Percentiles rank a stretch among this genome's conserved stretches.
These are phyloP conservation scores for Drosophila eugracilis DNA, from an alignment of 1,140 invertebrate genomes.

Conservation along the genomic window DNA sequence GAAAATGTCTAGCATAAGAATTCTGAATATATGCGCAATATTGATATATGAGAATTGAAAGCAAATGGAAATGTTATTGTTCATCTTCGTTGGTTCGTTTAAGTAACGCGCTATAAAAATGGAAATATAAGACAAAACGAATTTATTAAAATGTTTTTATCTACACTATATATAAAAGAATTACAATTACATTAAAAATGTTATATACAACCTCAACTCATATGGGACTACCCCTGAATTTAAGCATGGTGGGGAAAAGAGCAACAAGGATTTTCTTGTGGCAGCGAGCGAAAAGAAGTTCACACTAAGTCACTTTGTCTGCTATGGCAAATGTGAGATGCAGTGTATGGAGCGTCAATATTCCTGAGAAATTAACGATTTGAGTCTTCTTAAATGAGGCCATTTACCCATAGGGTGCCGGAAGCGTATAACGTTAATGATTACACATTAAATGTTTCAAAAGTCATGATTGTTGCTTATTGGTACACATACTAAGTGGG, in stretches of 20 bases:
- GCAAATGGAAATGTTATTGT: slow-evolving; percentile 8
- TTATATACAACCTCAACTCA: no score
- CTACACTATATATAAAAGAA: neutral
- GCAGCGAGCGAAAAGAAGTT: slow-evolving; percentile 91
- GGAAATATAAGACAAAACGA: no score
- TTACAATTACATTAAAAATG: slow-evolving; percentile 22
- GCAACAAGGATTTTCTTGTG: slow-evolving; percentile 95
- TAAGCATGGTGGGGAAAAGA: slow-evolving; percentile 91
- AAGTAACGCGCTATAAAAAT: no score
- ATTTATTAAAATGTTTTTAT: slow-evolving; percentile 2
- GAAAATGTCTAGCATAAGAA: slow-evolving; percentile 47
- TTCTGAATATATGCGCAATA: no score
- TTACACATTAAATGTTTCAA: slow-evolving; percentile 87
- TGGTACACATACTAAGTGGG: slow-evolving; percentile 93
- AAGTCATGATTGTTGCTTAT: slow-evolving; percentile 90
- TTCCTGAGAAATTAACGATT: slow-evolving; percentile 81
- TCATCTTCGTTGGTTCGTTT: slow-evolving; percentile 16
- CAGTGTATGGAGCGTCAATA: slow-evolving; percentile 52
- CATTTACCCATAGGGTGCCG: slow-evolving; percentile 88
- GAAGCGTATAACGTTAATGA: slow-evolving; percentile 87
- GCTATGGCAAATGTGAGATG: slow-evolving; percentile 55
- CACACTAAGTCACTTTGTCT: slow-evolving; percentile 53
- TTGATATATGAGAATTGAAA: no score
- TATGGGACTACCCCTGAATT: no score
- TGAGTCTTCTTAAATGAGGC: slow-evolving; percentile 69